phyloP scores from a whole-genome alignment of 1,140 invertebrate genomes.

The Matsumurasca onukii region DNA sequence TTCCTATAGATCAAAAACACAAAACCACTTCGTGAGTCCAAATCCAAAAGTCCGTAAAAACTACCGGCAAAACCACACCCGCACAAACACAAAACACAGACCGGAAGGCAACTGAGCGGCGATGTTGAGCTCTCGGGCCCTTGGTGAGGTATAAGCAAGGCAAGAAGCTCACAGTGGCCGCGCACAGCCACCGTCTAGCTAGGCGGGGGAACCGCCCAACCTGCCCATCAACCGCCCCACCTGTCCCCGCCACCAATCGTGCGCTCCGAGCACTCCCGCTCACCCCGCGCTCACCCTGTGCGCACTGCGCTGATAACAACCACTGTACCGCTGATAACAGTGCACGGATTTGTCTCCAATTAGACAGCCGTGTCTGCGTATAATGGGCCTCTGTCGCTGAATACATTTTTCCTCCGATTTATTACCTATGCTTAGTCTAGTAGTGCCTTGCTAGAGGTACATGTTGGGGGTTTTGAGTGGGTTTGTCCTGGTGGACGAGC shows the following conservation, averaged over 20 bases:
- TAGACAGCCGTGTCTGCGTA: not conserved
- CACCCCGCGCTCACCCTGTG: slow-evolving; percentile 5
- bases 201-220: not conserved
- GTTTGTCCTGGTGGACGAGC: too few species aligned
- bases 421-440: too few species aligned
- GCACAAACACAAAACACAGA: too few species aligned
- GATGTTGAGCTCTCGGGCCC: slow-evolving; percentile 1
- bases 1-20: too few species aligned
- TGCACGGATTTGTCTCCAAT: slow-evolving; percentile 19
- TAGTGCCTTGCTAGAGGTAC: too few species aligned
- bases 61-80: too few species aligned
- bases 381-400: too few species aligned
- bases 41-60: too few species aligned
- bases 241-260: slow-evolving; percentile 9
- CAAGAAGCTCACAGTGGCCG: slow-evolving; percentile 15
- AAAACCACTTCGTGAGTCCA: too few species aligned
- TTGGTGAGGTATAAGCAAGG: slow-evolving; percentile 14
- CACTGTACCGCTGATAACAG: slow-evolving; percentile 1
- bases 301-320: not conserved
- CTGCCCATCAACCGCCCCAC: not conserved
- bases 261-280: slow-evolving; percentile 13
- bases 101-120: not conserved
- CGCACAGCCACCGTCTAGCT: not conserved
- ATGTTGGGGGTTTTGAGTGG: too few species aligned
- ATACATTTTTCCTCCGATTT: too few species aligned